phyloP scores from a whole-genome alignment of 2,797 vertebrate species.

The Schizopygopsis malacanthus region DNA sequence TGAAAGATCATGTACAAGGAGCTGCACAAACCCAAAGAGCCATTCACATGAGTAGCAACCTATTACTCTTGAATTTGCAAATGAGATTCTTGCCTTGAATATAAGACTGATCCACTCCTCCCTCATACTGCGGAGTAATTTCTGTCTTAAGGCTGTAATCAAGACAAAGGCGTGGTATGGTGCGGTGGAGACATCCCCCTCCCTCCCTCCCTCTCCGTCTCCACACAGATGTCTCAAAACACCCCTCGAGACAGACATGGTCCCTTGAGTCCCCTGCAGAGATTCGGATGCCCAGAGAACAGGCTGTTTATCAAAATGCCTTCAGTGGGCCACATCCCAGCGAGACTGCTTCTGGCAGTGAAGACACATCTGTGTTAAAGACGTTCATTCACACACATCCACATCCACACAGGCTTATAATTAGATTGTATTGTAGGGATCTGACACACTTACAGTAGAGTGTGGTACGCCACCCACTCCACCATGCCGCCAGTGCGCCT shows the following conservation, averaged over 20 bases:
- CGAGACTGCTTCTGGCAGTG: conserved; percentile 51
- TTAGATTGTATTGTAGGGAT: conserved; percentile 51
- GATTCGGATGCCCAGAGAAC: conserved; percentile 57
- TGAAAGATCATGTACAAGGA: not conserved
- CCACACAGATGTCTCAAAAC: conserved; percentile 41
- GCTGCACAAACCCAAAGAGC: conserved; percentile 9
- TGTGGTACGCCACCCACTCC: conserved; percentile 35
- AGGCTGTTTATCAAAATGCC: conserved; percentile 59
- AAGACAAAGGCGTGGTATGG: conserved; percentile 12
- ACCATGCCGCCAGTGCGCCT: conserved; percentile 6
- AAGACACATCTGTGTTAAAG: conserved; percentile 49
- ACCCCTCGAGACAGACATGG: conserved; percentile 40
- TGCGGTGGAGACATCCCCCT: conserved; percentile 32
- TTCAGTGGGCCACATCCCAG: conserved; percentile 46
- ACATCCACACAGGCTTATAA: conserved; percentile 44
- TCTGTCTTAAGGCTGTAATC: conserved; percentile 45
- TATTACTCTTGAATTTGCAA: conserved; percentile 33
- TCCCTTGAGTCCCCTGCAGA: conserved; percentile 48
- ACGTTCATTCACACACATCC: conserved; percentile 34
- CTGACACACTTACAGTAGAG: conserved; percentile 46
- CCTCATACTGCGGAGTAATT: conserved; percentile 46
- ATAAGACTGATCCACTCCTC: conserved; percentile 35
- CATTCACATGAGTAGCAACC: not conserved
- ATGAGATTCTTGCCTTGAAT: conserved; percentile 30
- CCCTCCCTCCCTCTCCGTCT: conserved; percentile 11